phyloP scores from a whole-genome alignment of 2,888 invertebrate genomes.

The Drosophila multiciliata region DNA sequence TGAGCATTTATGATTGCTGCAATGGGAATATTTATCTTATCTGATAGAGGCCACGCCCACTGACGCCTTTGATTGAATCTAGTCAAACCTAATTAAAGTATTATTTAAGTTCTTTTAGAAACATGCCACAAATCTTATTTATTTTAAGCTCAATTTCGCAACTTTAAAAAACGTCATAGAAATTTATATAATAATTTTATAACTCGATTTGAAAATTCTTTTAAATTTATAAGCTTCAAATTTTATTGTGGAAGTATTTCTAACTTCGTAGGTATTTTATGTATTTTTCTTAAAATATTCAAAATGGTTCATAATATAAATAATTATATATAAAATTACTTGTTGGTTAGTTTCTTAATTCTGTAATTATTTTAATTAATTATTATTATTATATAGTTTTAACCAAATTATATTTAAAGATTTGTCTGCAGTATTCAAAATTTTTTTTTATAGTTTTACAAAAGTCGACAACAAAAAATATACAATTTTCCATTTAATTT shows the following conservation, averaged over 20 bases:
- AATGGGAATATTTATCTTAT: neutral
- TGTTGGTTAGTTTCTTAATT: neutral
- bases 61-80: neutral
- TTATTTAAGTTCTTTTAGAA: neutral
- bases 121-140: neutral
- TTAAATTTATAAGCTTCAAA: neutral
- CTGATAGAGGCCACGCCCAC: neutral
- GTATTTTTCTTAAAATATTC: neutral
- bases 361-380: neutral
- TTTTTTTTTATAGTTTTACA: neutral
- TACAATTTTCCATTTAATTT: neutral
- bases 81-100: neutral
- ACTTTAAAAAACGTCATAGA: neutral
- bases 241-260: neutral
- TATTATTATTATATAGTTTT: no score
- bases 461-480: neutral
- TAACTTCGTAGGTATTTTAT: neutral
- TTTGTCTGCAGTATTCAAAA: fast-evolving
- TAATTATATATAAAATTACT: neutral
- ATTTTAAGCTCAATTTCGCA: neutral
- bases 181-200: neutral
- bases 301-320: neutral
- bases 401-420: neutral
- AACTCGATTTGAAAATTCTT: neutral
- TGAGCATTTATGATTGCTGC: neutral